Percentiles rank a stretch among this genome's conserved stretches.
Evolutionary conservation across 2,113 vertebrate genomes (phyloP).

Genomic region (Sinocyclocheilus rhinocerous): DNA sequence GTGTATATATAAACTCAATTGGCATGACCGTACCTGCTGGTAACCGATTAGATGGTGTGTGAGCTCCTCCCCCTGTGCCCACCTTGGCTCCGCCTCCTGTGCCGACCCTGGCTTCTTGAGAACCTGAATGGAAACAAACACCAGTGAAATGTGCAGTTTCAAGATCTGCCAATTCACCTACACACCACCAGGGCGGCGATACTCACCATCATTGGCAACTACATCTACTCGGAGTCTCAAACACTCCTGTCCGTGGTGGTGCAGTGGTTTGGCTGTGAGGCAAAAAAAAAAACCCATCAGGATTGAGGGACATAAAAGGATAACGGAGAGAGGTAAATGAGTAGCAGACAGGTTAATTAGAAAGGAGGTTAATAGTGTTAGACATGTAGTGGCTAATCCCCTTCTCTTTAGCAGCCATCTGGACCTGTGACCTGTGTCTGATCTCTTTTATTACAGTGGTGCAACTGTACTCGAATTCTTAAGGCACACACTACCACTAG

Average conservation of each 20-base stretch:
- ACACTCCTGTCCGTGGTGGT: slow-evolving; percentile 83
- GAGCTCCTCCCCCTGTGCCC: slow-evolving; percentile 64
- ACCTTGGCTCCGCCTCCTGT: slow-evolving; percentile 63
- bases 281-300: slow-evolving; percentile 48
- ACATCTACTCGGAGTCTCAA: slow-evolving; percentile 85
- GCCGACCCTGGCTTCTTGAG: slow-evolving; percentile 74
- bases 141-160: background rate
- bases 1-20: too few relatives aligned
- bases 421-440: slow-evolving; percentile 40
- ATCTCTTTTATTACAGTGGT: slow-evolving; percentile 27
- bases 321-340: background rate
- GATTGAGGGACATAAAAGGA: background rate
- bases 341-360: slow-evolving; percentile 60
- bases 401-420: slow-evolving; percentile 45
- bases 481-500: background rate
- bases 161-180: background rate
- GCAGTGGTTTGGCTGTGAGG: slow-evolving; percentile 86
- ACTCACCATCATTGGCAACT: slow-evolving; percentile 82
- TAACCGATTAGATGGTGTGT: slow-evolving; percentile 76
- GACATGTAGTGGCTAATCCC: slow-evolving; percentile 66
- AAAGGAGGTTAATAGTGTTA: slow-evolving; percentile 68
- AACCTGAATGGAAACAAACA: slow-evolving; percentile 64
- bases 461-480: background rate
- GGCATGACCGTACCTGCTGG: slow-evolving; percentile 71
- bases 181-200: slow-evolving; percentile 20